Evolutionary conservation across 2,888 invertebrate genomes (phyloP).

Genomic region (Sympetrum striolatum): DNA sequence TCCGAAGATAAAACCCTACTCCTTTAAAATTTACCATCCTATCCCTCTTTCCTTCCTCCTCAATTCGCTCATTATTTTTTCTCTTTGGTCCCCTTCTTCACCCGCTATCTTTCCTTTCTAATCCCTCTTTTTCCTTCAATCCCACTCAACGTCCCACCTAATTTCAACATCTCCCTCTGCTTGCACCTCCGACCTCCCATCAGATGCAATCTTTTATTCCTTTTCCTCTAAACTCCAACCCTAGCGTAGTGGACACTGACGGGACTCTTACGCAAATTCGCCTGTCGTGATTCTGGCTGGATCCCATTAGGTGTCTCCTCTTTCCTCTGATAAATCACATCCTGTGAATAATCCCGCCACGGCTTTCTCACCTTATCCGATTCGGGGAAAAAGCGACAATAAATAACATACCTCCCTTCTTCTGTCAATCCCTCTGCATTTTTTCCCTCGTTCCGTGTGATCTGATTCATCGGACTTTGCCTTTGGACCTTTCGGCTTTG

Average conservation of each 20-base stretch:
- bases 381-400: constrained; percentile 6
- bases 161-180: neutral
- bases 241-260: constrained; percentile 16
- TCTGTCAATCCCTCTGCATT: neutral
- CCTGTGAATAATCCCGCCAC: neutral
- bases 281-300: neutral
- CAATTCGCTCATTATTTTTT: neutral
- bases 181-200: neutral
- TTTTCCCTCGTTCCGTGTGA: constrained; percentile 5
- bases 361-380: neutral
- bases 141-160: neutral
- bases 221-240: neutral
- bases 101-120: neutral
- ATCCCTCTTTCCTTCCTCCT: neutral
- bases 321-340: constrained; percentile 25
- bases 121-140: neutral
- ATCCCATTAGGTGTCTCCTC: neutral
- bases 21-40: neutral
- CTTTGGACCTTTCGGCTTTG: neutral
- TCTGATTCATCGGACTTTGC: constrained; percentile 23
- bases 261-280: constrained; percentile 19
- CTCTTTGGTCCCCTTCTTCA: neutral
- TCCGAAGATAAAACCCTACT: neutral
- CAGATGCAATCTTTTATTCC: constrained; percentile 15
- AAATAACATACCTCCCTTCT: constrained; percentile 4